A percentile compares a stretch with the other conserved stretches of the same genome.
Conservation (phyloP, 2,888 invertebrate species). For the Erannis defoliaria region DNA sequence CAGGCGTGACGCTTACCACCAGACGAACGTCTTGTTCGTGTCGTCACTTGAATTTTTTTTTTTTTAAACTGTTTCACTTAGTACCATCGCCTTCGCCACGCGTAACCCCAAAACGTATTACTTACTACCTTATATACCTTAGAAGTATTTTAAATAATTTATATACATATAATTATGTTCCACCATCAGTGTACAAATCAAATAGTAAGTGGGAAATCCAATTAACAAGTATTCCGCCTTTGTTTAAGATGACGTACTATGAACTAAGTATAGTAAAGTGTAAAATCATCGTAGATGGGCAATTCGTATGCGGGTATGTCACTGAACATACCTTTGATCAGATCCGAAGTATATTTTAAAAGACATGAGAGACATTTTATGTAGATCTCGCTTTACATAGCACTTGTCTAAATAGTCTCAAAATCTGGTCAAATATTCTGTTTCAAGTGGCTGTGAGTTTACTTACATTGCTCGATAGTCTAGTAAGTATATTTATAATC, state of each 20-base stretch:
- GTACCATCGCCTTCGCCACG: too few relatives aligned
- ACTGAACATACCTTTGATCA: not conserved
- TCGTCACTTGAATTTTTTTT: too few relatives aligned
- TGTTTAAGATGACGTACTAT: constrained; percentile 13
- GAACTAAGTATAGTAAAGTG: not conserved
- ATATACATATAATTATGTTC: constrained; percentile 4
- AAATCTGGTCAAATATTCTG: constrained; percentile 24
- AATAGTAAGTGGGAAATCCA: constrained; percentile 24
- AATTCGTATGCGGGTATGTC: not conserved
- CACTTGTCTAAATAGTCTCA: constrained; percentile 3
- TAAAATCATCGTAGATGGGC: constrained; percentile 8
- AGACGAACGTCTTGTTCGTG: too few relatives aligned
- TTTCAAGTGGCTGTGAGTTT: constrained; percentile 9
- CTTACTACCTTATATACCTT: too few relatives aligned
- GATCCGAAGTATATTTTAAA: not conserved
- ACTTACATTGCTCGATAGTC: constrained; percentile 2
- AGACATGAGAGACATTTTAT: not conserved
- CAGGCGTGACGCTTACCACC: too few relatives aligned
- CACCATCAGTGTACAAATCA: constrained; percentile 8
- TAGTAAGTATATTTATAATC: not conserved
- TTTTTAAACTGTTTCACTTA: too few relatives aligned
- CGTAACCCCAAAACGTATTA: too few relatives aligned
- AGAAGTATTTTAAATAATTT: too few relatives aligned
- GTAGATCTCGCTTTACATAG: constrained; percentile 5
- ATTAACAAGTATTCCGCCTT: constrained; percentile 17